Base-by-base conservation (phyloP, 2,113 vertebrate genomes). In the Prietella phreatophila region DNA sequence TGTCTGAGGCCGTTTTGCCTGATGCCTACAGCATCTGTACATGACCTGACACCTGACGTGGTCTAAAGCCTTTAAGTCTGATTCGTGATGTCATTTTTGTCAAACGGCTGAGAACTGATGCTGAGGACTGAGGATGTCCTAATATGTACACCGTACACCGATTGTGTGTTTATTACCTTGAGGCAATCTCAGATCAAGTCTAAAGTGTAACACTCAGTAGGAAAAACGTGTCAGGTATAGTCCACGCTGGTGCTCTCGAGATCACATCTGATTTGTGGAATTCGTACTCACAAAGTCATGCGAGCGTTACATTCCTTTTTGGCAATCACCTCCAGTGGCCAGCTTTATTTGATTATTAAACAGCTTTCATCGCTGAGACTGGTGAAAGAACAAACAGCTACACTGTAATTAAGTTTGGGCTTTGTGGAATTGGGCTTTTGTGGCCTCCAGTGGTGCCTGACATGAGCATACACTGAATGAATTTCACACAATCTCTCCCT, bases 191-290 rank as follows among this genome's bases (percentile, higher is more conserved):
- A 22, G 19, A 58, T 55, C 30, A 55, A 58, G 71, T 33, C 25
- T 15, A 39, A 63, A 60, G 14, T 83, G 81, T 47, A 63, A 0
- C 5, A 76, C 39, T 86, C 87, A 53, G 86, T 81, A 14, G 33
- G 42, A 47, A 50, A 47, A n/a, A 30, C 19, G 86, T 88, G 83
- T 90, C 71, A 80, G 89, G 89, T 90, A 78, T 84, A 91, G 78
- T 61, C 60, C 78, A 6, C 30, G 79, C 84, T 30, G n/a, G 50
- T 71, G 82, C 56, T 25, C 1, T 88, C 67, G 20, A 78, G 91
- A 89, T 91, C 92, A 91, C 79, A 33, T 91, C 80, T 86, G 82
- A 92, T 93, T 92, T 91, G 81, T 47, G 58, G n/a, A 89, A 91
- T 87, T 78, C 50, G 89, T 85, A 81, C 58, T 36, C 60, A 78